These are phyloP conservation scores for Ceuthmochares aereus DNA, from an alignment of 2,113 vertebrate genomes.

Conservation along the genomic window DNA sequence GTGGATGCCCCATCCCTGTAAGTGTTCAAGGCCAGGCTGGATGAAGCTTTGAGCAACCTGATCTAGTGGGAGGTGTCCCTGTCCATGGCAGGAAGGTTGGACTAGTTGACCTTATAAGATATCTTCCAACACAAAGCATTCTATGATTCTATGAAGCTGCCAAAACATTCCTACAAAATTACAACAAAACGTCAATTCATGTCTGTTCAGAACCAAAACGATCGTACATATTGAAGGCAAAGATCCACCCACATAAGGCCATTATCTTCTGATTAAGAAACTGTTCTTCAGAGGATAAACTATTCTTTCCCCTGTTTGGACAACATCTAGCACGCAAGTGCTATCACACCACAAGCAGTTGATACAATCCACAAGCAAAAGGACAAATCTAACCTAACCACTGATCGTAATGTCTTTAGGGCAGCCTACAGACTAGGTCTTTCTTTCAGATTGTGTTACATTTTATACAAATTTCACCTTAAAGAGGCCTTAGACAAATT, in stretches of 20 bases:
- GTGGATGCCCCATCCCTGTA: no score
- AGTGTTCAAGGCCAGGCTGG: no score
- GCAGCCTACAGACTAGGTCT: not conserved
- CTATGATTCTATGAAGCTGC: not conserved
- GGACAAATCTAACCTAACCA: not conserved
- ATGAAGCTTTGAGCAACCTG: no score
- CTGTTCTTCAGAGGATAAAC: not conserved
- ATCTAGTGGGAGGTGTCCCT: not conserved
- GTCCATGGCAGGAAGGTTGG: accelerated
- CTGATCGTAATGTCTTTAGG: not conserved
- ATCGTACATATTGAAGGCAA: not conserved
- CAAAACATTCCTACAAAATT: not conserved
- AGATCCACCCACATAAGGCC: not conserved
- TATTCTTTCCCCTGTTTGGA: not conserved
- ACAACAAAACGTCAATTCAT: not conserved
- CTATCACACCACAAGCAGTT: not conserved
- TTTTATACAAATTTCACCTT: not conserved
- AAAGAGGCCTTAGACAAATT: not conserved
- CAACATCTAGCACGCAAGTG: not conserved
- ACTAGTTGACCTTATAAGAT: not conserved
- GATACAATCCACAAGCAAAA: not conserved
- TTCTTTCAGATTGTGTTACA: not conserved
- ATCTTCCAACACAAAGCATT: not conserved
- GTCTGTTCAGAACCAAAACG: not conserved
- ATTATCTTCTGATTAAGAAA: not conserved